Evolutionary conservation across 2,888 invertebrate species (phyloP).

Genomic region (Synanthedon tipuliformis): DNA sequence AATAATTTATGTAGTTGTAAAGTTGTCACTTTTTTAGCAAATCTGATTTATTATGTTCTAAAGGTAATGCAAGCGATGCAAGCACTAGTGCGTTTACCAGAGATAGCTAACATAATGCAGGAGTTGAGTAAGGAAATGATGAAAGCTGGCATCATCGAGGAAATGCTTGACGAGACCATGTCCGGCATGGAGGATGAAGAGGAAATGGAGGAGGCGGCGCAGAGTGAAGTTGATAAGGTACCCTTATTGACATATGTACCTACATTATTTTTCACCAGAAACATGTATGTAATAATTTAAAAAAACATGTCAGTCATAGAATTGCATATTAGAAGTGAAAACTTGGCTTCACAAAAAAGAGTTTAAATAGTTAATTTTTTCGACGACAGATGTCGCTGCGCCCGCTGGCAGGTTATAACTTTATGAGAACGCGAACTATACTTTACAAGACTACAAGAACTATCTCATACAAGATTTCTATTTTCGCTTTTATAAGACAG

Average conservation of each 20-base stretch:
- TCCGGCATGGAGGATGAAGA: slow-evolving; percentile 92
- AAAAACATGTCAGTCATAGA: too few relatives aligned
- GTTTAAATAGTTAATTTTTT: too few relatives aligned
- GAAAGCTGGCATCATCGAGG: slow-evolving; percentile 98
- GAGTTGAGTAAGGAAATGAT: slow-evolving; percentile 99
- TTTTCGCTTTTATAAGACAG: too few relatives aligned
- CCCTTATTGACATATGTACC: not conserved
- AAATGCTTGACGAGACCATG: slow-evolving; percentile 98
- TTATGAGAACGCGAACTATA: too few relatives aligned
- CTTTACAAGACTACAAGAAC: too few relatives aligned
- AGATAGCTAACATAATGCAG: slow-evolving; percentile 95
- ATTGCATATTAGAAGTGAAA: too few relatives aligned
- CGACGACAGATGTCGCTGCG: too few relatives aligned
- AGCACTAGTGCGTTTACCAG: slow-evolving; percentile 87
- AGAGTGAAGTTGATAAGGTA: slow-evolving; percentile 92
- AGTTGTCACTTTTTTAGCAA: not conserved
- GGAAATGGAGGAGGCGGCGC: slow-evolving; percentile 96
- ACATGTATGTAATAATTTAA: too few relatives aligned
- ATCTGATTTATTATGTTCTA: not conserved
- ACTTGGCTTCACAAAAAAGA: too few relatives aligned
- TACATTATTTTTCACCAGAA: too few relatives aligned
- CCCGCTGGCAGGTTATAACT: too few relatives aligned
- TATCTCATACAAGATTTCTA: too few relatives aligned
- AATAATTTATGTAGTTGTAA: not conserved
- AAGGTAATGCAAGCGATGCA: slow-evolving; percentile 96